phyloP scores from a whole-genome alignment of 2,888 invertebrate genomes.

The Tuberolachnus salignus region DNA sequence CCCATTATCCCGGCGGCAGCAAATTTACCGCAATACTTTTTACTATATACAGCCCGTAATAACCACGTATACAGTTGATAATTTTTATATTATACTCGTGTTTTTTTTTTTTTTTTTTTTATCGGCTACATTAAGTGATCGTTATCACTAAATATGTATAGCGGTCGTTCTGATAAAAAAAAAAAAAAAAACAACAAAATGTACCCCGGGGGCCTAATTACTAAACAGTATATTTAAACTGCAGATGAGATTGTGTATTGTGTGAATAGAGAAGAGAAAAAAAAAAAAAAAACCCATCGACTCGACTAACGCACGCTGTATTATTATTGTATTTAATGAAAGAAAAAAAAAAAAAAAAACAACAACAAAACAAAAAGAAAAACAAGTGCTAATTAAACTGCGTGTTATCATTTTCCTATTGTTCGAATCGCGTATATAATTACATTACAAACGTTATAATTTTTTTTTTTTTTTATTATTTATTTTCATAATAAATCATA shows the following conservation, averaged over 20 bases:
- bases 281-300: no score
- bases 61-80: background rate
- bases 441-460: background rate
- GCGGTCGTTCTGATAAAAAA: background rate
- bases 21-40: background rate
- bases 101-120: slow-evolving; percentile 1
- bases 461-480: background rate
- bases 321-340: background rate
- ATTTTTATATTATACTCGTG: background rate
- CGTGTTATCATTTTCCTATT: slow-evolving; percentile 23
- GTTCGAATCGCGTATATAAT: slow-evolving; percentile 17
- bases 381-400: slow-evolving; percentile 7
- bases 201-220: slow-evolving; percentile 21
- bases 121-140: background rate
- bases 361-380: background rate
- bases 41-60: no score
- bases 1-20: background rate
- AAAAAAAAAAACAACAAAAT: background rate
- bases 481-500: no score
- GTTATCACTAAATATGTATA: slow-evolving; percentile 4
- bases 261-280: background rate
- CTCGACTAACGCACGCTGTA: background rate
- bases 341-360: background rate
- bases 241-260: slow-evolving; percentile 3
- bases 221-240: slow-evolving; percentile 29